Conservation (phyloP, 2,113 vertebrate genomes). For the Phylloscopus whistleri region DNA sequence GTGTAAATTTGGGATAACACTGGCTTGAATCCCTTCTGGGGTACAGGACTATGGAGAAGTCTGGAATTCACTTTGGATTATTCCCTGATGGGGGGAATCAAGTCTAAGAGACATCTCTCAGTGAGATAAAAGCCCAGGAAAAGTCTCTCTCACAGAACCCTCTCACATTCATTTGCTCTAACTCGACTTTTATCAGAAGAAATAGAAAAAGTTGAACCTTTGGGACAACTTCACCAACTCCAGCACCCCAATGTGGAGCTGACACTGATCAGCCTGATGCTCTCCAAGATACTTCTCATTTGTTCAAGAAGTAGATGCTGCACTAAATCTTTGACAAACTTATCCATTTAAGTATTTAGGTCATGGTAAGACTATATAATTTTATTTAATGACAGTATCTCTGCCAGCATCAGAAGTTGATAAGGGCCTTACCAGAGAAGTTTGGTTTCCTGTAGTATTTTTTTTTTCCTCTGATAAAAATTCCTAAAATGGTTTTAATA, state of each 20-base stretch:
- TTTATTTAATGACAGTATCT: not conserved
- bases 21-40: not conserved
- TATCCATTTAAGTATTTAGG: not conserved
- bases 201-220: not conserved
- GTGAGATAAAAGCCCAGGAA: not conserved
- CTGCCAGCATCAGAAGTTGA: not conserved
- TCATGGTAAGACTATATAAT: not conserved
- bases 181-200: not conserved
- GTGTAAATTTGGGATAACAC: not conserved
- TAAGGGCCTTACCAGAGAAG: not conserved
- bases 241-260: not conserved
- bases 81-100: not conserved
- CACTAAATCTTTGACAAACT: not conserved
- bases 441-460: not conserved
- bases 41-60: not conserved
- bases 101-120: not conserved
- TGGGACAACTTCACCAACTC: not conserved
- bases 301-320: not conserved
- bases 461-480: not conserved
- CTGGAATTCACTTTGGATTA: not conserved
- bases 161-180: not conserved
- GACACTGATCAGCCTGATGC: not conserved
- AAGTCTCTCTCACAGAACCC: not conserved
- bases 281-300: not conserved
- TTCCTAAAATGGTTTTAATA: not conserved